phyloP scores from a whole-genome alignment of 2,113 vertebrate species.

The Sceloporus undulatus region DNA sequence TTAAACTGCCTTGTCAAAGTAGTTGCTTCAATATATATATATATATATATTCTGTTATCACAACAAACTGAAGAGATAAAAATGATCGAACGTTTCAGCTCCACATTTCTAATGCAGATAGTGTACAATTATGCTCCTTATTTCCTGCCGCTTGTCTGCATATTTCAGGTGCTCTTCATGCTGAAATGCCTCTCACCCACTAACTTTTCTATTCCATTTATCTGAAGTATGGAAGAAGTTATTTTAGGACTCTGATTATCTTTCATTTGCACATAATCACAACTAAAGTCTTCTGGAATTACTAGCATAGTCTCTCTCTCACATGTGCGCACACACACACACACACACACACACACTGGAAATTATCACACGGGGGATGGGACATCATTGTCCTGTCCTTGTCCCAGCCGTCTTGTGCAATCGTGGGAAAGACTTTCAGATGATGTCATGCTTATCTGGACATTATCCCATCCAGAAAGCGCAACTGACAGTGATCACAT shows the following conservation, averaged over 20 bases:
- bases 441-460: too few relatives aligned
- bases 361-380: too few relatives aligned
- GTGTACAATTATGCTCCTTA: constrained; percentile 38
- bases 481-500: too few relatives aligned
- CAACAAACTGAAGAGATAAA: constrained; percentile 42
- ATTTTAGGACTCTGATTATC: neutral
- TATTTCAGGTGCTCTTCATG: constrained; percentile 35
- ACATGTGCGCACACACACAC: too few relatives aligned
- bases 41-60: constrained; percentile 23
- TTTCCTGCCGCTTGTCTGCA: constrained; percentile 40
- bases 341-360: too few relatives aligned
- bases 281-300: neutral
- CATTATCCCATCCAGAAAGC: too few relatives aligned
- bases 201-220: constrained; percentile 39
- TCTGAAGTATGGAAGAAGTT: constrained; percentile 43
- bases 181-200: constrained; percentile 34
- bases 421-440: too few relatives aligned
- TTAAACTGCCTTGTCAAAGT: constrained; percentile 52
- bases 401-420: too few relatives aligned
- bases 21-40: constrained; percentile 14
- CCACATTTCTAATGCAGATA: constrained; percentile 43
- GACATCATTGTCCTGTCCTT: too few relatives aligned
- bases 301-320: neutral
- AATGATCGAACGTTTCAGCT: constrained; percentile 37
- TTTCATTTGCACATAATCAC: neutral